Evolutionary conservation across 2,797 vertebrate genomes (phyloP).

Genomic region (Paguma larvata): DNA sequence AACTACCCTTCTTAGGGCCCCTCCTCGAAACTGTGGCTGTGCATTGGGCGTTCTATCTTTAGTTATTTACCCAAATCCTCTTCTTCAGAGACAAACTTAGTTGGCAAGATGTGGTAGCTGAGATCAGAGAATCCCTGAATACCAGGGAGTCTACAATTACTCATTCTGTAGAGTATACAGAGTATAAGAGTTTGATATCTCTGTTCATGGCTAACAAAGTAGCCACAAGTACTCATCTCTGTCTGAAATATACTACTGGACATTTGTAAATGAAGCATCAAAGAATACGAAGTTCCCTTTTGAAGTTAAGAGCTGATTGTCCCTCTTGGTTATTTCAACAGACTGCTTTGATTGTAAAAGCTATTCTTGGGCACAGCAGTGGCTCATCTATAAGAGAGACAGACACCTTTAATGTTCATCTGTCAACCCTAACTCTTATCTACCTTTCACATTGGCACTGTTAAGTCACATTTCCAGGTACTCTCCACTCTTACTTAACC

Average conservation of each 20-base stretch:
- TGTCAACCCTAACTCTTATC: constrained; percentile 18
- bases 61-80: background rate
- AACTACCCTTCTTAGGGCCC: background rate
- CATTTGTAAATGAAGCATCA: constrained; percentile 19
- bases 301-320: constrained; percentile 56
- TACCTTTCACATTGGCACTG: background rate
- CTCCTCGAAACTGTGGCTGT: background rate
- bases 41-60: background rate
- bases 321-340: constrained; percentile 49
- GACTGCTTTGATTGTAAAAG: constrained; percentile 49
- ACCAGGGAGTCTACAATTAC: background rate
- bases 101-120: background rate
- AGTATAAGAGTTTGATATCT: background rate
- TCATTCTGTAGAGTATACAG: background rate
- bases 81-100: background rate
- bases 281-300: background rate
- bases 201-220: background rate
- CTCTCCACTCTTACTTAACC: background rate
- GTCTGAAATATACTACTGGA: background rate
- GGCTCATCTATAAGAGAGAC: background rate
- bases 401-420: background rate
- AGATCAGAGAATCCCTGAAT: background rate
- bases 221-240: background rate
- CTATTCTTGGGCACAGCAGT: background rate
- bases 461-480: background rate